phyloP scores from a whole-genome alignment of 2,888 invertebrate species.

The Ptychoptera albimana region DNA sequence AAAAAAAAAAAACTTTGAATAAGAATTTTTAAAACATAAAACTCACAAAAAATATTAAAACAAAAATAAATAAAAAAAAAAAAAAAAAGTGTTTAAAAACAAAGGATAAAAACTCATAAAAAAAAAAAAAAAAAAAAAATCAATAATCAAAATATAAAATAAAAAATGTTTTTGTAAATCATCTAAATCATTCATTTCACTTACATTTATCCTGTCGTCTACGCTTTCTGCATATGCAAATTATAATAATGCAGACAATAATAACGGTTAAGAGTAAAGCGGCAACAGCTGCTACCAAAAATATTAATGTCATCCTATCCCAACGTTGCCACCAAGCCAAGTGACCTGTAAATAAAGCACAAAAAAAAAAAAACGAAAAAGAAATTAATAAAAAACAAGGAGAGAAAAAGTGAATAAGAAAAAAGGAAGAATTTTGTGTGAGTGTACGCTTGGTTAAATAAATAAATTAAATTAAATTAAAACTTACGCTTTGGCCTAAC shows the following conservation, averaged over 20 bases:
- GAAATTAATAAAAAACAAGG: neutral
- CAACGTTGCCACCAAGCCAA: conserved; percentile 65
- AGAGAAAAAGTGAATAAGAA: neutral
- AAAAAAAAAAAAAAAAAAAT: too few relatives aligned
- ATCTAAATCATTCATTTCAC: conserved; percentile 12
- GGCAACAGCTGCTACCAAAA: conserved; percentile 53
- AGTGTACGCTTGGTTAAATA: neutral
- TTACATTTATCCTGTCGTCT: conserved; percentile 43
- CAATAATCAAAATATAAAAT: too few relatives aligned
- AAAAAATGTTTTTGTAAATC: neutral
- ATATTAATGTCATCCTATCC: conserved; percentile 62
- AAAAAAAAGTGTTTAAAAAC: too few relatives aligned
- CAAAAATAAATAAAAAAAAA: too few relatives aligned
- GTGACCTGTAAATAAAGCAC: conserved; percentile 40
- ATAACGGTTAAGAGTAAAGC: conserved; percentile 54
- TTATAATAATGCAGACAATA: conserved; percentile 68
- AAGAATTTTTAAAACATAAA: too few relatives aligned
- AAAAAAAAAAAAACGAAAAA: conserved; percentile 1
- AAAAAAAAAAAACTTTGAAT: too few relatives aligned
- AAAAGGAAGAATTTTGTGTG: neutral
- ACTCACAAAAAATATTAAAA: too few relatives aligned
- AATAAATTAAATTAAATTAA: neutral
- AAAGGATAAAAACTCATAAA: too few relatives aligned
- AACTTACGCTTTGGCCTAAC: conserved; percentile 15
- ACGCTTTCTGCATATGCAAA: conserved; percentile 63